Conservation (phyloP, 2,113 vertebrate genomes). For the Corythaixoides concolor region DNA sequence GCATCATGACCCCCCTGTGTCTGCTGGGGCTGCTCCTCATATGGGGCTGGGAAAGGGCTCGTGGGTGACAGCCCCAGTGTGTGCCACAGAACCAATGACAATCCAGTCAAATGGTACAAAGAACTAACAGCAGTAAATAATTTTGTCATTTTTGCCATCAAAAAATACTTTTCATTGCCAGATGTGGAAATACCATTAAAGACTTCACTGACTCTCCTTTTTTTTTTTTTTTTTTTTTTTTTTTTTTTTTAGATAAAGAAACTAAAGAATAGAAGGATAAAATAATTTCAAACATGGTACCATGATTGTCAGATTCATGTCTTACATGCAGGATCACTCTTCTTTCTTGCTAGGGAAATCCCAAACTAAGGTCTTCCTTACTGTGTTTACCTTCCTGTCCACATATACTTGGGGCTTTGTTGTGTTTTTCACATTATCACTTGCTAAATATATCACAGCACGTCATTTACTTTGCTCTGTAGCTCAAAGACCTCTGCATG, state of each 20-base stretch:
- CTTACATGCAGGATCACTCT: background rate
- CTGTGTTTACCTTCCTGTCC: background rate
- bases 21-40: background rate
- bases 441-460: constrained; percentile 37
- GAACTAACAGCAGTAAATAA: background rate
- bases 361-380: background rate
- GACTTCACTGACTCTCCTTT: background rate
- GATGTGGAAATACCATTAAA: background rate
- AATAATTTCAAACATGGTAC: background rate
- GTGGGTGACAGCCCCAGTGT: rapidly evolving
- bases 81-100: background rate
- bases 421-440: background rate
- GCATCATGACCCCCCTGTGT: background rate
- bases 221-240: too few species aligned
- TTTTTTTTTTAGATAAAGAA: background rate
- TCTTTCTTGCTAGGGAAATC: background rate
- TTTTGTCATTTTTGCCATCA: background rate
- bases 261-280: background rate
- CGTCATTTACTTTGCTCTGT: constrained; percentile 14
- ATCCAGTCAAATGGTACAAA: background rate
- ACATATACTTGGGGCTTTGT: background rate
- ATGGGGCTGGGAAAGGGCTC: background rate
- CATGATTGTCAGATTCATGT: background rate
- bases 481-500: constrained; percentile 6
- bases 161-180: background rate